A percentile compares a stretch with the other conserved stretches of the same genome.
Evolutionary conservation across 1,140 invertebrate species (phyloP).

Genomic region (Bactericera cockerelli): DNA sequence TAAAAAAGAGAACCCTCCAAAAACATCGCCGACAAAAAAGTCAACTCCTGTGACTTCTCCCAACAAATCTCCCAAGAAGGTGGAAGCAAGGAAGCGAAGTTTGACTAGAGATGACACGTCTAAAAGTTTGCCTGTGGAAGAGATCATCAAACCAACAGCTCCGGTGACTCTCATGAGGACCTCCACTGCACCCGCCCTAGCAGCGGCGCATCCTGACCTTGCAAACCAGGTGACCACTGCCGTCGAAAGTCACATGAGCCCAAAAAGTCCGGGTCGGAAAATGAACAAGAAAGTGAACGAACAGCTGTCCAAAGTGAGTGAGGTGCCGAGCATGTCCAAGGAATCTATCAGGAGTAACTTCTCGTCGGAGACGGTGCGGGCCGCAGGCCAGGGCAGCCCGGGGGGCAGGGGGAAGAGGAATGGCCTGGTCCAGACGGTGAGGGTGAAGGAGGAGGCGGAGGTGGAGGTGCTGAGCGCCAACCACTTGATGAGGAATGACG

Average conservation of each 20-base stretch:
- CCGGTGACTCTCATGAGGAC: background rate
- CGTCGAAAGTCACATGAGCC: conserved; percentile 5
- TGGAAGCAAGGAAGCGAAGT: background rate
- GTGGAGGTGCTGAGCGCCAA: conserved; percentile 3
- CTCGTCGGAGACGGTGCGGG: background rate
- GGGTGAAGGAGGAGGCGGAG: background rate
- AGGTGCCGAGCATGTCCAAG: background rate
- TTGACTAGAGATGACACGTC: conserved; percentile 3
- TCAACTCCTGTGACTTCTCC: background rate
- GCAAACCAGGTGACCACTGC: background rate
- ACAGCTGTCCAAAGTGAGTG: conserved; percentile 3
- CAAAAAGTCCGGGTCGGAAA: background rate
- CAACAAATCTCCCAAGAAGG: background rate
- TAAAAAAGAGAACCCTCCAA: background rate
- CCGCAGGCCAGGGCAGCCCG: background rate
- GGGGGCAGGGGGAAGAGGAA: background rate
- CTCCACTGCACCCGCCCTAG: background rate
- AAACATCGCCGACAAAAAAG: background rate
- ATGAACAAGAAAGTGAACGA: background rate
- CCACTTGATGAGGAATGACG: conserved; percentile 2
- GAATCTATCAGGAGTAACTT: background rate
- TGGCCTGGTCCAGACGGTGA: background rate
- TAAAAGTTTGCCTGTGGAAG: conserved; percentile 3
- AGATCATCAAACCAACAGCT: conserved; percentile 4
- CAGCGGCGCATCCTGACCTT: background rate